These are phyloP conservation scores for Xestia c-nigrum DNA, from an alignment of 2,888 invertebrate genomes.

Conservation along the genomic window DNA sequence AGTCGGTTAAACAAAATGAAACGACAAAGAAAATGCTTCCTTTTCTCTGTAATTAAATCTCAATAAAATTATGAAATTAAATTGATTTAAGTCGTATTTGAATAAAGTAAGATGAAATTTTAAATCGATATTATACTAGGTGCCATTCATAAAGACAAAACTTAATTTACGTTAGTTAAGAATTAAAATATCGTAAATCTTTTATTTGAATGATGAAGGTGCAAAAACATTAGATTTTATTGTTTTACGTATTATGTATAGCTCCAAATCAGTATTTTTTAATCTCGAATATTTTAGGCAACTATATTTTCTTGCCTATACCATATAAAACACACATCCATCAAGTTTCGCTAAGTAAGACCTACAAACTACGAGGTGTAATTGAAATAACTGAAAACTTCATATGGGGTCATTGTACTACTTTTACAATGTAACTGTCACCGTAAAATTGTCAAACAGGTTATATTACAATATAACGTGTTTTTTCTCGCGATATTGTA, in stretches of 20 bases:
- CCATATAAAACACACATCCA: not conserved
- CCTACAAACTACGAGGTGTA: not conserved
- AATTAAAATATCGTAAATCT: slow-evolving; percentile 20
- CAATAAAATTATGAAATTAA: not conserved
- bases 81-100: not conserved
- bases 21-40: too few relatives aligned
- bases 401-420: not conserved
- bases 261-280: slow-evolving; percentile 54
- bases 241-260: slow-evolving; percentile 10
- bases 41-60: not conserved
- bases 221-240: slow-evolving; percentile 14
- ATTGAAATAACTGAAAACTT: not conserved
- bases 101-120: not conserved
- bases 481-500: too few relatives aligned
- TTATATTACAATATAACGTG: too few relatives aligned
- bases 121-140: not conserved
- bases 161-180: slow-evolving; percentile 37
- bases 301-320: slow-evolving; percentile 30
- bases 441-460: too few relatives aligned
- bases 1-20: slow-evolving; percentile 3
- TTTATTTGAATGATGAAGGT: slow-evolving; percentile 31
- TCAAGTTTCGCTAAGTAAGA: too few relatives aligned
- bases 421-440: not conserved
- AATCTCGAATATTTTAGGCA: slow-evolving; percentile 30
- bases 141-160: slow-evolving; percentile 26